These are phyloP conservation scores for Coleophora deauratella DNA, from an alignment of 2,888 invertebrate genomes.

Conservation along the genomic window DNA sequence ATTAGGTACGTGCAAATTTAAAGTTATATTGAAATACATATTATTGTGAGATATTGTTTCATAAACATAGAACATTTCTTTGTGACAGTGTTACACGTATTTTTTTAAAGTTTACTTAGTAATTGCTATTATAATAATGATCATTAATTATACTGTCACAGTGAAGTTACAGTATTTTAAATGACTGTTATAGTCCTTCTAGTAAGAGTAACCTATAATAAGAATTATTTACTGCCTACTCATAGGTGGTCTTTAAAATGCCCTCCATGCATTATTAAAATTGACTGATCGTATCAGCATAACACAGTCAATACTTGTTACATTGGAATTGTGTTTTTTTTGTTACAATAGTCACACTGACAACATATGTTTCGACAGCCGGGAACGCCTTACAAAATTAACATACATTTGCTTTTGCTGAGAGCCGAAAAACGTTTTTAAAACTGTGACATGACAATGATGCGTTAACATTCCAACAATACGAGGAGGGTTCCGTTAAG, in stretches of 20 bases:
- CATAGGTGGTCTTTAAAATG: conserved; percentile 6
- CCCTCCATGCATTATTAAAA: neutral
- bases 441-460: conserved; percentile 64
- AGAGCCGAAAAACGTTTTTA: conserved; percentile 45
- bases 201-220: too few species aligned
- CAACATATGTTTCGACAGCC: conserved; percentile 63
- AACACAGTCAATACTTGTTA: conserved; percentile 37
- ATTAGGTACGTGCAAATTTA: too few species aligned
- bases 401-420: conserved; percentile 49
- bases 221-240: neutral
- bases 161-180: too few species aligned
- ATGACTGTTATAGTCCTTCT: too few species aligned
- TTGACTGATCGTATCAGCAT: conserved; percentile 33
- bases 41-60: too few species aligned
- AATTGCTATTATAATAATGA: too few species aligned
- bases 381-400: conserved; percentile 50
- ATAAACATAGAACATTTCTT: too few species aligned
- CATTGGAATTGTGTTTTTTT: conserved; percentile 37
- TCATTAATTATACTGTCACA: too few species aligned
- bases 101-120: too few species aligned
- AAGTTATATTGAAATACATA: too few species aligned
- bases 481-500: conserved; percentile 36
- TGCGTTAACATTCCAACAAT: conserved; percentile 62
- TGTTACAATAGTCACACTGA: conserved; percentile 50
- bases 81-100: too few species aligned